phyloP scores from a whole-genome alignment of 2,113 vertebrate species.

The Ascaphus truei region DNA sequence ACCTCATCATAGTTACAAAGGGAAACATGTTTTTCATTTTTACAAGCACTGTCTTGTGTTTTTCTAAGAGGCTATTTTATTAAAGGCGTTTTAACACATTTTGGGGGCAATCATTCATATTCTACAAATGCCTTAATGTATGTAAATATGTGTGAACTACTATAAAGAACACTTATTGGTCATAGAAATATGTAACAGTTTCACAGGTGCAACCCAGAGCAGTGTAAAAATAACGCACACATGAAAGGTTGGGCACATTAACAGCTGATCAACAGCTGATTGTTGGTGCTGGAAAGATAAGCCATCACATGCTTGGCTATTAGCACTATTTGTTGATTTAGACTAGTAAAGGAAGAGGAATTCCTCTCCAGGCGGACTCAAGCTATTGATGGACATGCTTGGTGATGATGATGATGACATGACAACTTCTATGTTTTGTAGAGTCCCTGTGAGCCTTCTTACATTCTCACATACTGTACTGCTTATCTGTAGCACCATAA shows the following conservation, averaged over 20 bases:
- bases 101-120: not conserved
- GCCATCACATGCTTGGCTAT: conserved; percentile 19
- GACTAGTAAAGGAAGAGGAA: conserved; percentile 29
- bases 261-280: conserved; percentile 36
- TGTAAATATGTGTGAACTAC: conserved; percentile 23
- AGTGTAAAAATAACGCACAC: conserved; percentile 5
- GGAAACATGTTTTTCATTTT: conserved; percentile 15
- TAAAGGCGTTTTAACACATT: conserved; percentile 14
- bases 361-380: conserved; percentile 30
- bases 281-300: conserved; percentile 24
- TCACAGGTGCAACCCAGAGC: conserved; percentile 9
- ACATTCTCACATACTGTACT: not conserved
- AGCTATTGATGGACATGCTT: conserved; percentile 29
- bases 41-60: not conserved
- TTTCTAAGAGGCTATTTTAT: not conserved
- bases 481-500: conserved; percentile 7
- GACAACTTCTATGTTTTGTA: conserved; percentile 18
- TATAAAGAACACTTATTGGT: not conserved
- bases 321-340: conserved; percentile 34
- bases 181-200: conserved; percentile 6
- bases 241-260: conserved; percentile 16
- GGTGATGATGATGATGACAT: conserved; percentile 18
- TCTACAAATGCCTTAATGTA: conserved; percentile 16
- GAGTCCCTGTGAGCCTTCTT: conserved; percentile 4
- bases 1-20: not conserved